These are phyloP conservation scores for Syritta pipiens DNA, from an alignment of 2,888 invertebrate species.

Conservation along the genomic window DNA sequence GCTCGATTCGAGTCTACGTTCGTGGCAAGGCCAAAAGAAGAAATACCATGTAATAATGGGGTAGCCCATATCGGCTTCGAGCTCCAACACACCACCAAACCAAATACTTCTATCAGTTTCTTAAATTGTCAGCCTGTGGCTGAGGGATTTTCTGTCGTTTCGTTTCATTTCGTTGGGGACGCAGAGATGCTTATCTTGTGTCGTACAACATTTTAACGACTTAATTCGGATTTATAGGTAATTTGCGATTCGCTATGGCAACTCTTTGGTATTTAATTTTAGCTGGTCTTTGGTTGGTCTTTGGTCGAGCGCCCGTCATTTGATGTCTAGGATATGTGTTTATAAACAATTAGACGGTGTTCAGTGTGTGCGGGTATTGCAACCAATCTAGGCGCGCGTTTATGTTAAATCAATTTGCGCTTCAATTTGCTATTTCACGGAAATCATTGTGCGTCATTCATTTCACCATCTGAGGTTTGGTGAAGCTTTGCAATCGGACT, in stretches of 20 bases:
- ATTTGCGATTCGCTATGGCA: constrained; percentile 22
- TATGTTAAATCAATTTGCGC: too few species aligned
- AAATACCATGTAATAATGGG: constrained; percentile 10
- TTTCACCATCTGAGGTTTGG: too few species aligned
- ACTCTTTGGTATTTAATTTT: background rate
- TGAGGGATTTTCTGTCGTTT: too few species aligned
- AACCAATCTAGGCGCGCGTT: too few species aligned
- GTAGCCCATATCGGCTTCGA: constrained; percentile 28
- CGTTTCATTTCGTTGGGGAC: constrained; percentile 1
- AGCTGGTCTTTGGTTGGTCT: background rate
- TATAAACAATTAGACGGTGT: too few species aligned
- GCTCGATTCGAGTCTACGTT: background rate
- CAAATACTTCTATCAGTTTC: background rate
- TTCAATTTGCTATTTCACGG: too few species aligned
- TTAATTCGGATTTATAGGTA: constrained; percentile 29
- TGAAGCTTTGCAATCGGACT: too few species aligned
- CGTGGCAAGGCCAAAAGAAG: background rate
- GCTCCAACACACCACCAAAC: background rate
- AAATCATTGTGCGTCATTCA: too few species aligned
- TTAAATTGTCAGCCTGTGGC: constrained; percentile 10
- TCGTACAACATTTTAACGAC: constrained; percentile 26
- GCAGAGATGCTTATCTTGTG: constrained; percentile 19
- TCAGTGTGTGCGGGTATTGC: too few species aligned
- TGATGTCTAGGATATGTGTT: background rate
- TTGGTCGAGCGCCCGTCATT: background rate